A percentile compares a stretch with the other conserved stretches of the same genome.
phyloP scores from a whole-genome alignment of 2,888 invertebrate genomes.

The Eristalis intricaria region DNA sequence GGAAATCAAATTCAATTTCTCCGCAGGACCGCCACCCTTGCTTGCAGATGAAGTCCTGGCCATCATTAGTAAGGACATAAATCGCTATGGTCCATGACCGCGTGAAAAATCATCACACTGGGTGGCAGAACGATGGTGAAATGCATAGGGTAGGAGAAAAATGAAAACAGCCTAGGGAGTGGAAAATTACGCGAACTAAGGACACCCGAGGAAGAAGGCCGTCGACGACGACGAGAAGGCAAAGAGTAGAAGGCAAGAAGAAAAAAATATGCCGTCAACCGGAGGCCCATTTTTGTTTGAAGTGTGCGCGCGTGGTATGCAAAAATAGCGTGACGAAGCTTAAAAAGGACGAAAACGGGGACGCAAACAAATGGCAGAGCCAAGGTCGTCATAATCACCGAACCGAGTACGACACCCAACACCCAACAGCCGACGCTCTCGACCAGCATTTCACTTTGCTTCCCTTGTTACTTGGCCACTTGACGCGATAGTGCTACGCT shows the following conservation, averaged over 20 bases:
- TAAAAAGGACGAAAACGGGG: conserved; percentile 61
- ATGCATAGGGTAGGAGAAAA: not conserved
- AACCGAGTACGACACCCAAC: conserved; percentile 20
- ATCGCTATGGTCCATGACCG: conserved; percentile 68
- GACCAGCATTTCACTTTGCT: conserved; percentile 4
- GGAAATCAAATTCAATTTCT: conserved; percentile 60
- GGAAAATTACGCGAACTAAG: conserved; percentile 46
- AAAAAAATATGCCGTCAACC: conserved; percentile 24
- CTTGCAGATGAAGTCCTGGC: conserved; percentile 40
- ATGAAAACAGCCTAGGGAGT: conserved; percentile 39
- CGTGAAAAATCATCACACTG: conserved; percentile 61
- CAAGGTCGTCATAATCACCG: conserved; percentile 66
- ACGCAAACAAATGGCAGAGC: conserved; percentile 68
- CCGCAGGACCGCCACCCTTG: not conserved
- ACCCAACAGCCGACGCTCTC: not conserved
- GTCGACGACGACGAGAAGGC: not conserved
- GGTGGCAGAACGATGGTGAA: not conserved
- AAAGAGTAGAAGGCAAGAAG: not conserved
- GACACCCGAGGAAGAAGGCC: not conserved
- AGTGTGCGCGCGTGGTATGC: conserved; percentile 63
- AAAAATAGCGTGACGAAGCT: conserved; percentile 64
- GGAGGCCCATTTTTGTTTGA: conserved; percentile 66
- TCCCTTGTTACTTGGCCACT: conserved; percentile 47
- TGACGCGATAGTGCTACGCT: conserved; percentile 53
- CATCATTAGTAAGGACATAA: conserved; percentile 68